Base-by-base conservation (phyloP, 2,888 invertebrate species). In the Rhimphoctona megacephalus region DNA sequence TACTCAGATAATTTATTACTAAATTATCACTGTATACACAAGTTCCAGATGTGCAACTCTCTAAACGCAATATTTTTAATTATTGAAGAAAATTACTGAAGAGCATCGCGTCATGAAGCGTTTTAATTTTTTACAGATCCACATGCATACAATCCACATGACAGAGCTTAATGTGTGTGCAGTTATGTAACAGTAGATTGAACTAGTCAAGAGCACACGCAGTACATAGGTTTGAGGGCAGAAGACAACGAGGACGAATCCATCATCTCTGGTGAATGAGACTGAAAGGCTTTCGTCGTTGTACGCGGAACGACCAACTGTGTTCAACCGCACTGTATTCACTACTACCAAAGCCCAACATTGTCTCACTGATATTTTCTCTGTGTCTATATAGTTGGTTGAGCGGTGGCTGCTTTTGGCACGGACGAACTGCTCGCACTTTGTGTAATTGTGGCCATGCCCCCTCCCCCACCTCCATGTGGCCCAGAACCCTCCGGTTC, bases 401-500 rank as follows among this genome's bases (percentile, higher is more conserved):
- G 81, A 74, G 82, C 66, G 49, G 72, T 61, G 43, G 67, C 66
- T 64, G 70, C 79, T 76, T 83, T 84, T 82, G 86, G 72, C 82
- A 86, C 85, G 87, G 76, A 89, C 91, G 91, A 92, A 92, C 86
- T 90, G 88, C 90, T 89, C 91, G 93, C 93, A 92, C 92, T 92
- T 90, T 91, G 90, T 90, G 88, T 92, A 92, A 92, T 92, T 92
- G 91, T 92, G 87, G 90, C 92, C 91, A 90, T 90, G 91, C 91
- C 90, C 91, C 91, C 91, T 90, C 91, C 91, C 91, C 90, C 90
- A 30, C 17, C 61, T 61, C 61, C 30, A 14, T 87, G 90, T 90
- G 92, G 91, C 90, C 92, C 90, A 90, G 88, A 88, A 89, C 90
- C 85, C 85, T 81, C 85, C 70, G 80, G 64, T 64, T 90, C 90